Base-by-base conservation (phyloP, 2,113 vertebrate genomes). In the Heterotis niloticus region DNA sequence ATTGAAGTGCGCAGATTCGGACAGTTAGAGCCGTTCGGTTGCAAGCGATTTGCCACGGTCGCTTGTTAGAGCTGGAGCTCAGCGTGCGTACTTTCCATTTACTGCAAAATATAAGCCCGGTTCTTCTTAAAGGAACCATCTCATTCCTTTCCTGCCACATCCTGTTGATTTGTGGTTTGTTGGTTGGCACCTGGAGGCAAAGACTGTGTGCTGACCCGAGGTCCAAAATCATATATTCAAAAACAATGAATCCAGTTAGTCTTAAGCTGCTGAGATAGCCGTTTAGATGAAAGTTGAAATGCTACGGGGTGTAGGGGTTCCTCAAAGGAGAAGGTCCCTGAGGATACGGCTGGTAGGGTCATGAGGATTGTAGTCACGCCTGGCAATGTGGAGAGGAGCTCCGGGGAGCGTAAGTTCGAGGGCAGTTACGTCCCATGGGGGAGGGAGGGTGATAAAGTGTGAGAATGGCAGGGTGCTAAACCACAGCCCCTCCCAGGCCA, bases 401-500 rank as follows among this genome's bases (percentile, higher is more conserved):
- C 29, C 74, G 80, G 10, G 79, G 87, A 82, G 81, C 81, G 7
- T 7, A 44, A 44, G 72, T n/a, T n/a, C n/a, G 82, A 70, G 0
- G 12, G 80, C 76, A 11, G 56, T 79, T 83, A 72, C n/a, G n/a
- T n/a, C n/a, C n/a, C n/a, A n/a, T n/a, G 56, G 78, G 78, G 77
- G 17, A 28, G 62, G 78, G 0, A 28, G 69, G 64, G 80, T 81
- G 52, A 60, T 75, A 76, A 83, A 73, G 81, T 81, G 82, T 81
- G 65, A 76, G 64, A 75, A 74, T 86, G 85, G 83, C 82, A 88
- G 81, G 77, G 80, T 86, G 82, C 82, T 76, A 80, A 80, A 82
- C 77, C 78, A 20, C 84, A 84, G 80, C 81, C 84, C 71, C 23
- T 13, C 34, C 18, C 18, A 17, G 54, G n/a, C 51, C 71, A 23